Base-by-base conservation (phyloP, 2,113 vertebrate species). In the Pandion haliaetus region DNA sequence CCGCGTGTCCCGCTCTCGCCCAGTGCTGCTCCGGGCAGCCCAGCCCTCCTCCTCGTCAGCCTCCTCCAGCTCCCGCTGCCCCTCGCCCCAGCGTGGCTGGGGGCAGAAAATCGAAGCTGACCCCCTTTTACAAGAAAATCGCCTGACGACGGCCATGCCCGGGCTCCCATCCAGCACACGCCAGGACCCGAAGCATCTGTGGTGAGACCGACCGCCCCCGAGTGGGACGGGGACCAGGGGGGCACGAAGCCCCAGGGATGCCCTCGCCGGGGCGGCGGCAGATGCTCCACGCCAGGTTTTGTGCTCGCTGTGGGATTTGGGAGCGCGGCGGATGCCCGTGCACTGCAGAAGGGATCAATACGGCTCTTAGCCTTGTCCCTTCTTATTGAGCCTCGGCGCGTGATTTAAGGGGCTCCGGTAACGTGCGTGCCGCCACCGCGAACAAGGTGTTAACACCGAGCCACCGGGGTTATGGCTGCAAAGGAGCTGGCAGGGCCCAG, bases 181-280 rank as follows among this genome's bases (percentile, higher is more conserved):
- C 23, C 19, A 5, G 28, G 25, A 40, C 18, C 66, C 2, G 9
- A 5, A 52, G 17, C 59, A 10, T 5, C 65, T 8, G 0, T 3
- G 18, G 14, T 25, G 49, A 36, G 18, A 40, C 1, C 5, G 2
- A 8, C 5, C 26, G 9, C 47, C 16, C 28, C 26, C 0, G 2
- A 5, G 55, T 0, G 0, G 62, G 55, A 23, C 0, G 5, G 14
- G 74, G 40, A 2, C 15, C 31, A 1, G 31, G 24, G 44, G 16
- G 26, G 7, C 3, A 32, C 1, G 6, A 3, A 71, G 10, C 44
- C n/a, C 44, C 9, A 2, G 2, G 74, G 25, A 40, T 2, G 1
- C 4, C 34, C 9, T 79, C 3, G 1, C 36, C 2, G 8, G 14
- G 61, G 57, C 6, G 8, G 50, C 2, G 6, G 47, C 19, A 10